phyloP scores from a whole-genome alignment of 1,140 invertebrate species.

The Tenebrio molitor region DNA sequence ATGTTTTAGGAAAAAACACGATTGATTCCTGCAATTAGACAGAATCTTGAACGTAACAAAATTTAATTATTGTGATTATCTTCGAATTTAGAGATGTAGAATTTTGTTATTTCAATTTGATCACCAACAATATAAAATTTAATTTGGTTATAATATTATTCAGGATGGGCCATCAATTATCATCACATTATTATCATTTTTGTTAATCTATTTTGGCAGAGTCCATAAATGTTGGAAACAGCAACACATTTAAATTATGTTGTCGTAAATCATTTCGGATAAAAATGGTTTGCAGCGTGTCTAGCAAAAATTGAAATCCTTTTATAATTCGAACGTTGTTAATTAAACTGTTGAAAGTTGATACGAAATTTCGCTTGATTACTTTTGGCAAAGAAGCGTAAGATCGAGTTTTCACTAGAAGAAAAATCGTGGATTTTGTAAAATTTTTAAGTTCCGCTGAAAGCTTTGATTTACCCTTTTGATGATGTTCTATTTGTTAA shows the following conservation, averaged over 20 bases:
- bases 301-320: constrained; percentile 43
- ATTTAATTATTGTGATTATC: too few species aligned
- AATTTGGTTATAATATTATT: constrained; percentile 13
- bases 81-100: too few species aligned
- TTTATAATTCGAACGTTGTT: constrained; percentile 46
- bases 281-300: constrained; percentile 44
- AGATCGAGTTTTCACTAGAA: constrained; percentile 16
- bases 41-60: too few species aligned
- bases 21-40: too few species aligned
- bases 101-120: too few species aligned
- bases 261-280: constrained; percentile 40
- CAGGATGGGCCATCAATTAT: constrained; percentile 36
- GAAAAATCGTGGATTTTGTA: constrained; percentile 10
- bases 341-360: constrained; percentile 45
- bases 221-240: constrained; percentile 46
- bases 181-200: constrained; percentile 39
- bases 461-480: neutral
- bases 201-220: constrained; percentile 33
- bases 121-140: too few species aligned
- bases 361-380: constrained; percentile 44
- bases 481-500: neutral
- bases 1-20: too few species aligned
- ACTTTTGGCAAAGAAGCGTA: constrained; percentile 43
- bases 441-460: neutral
- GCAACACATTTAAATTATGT: constrained; percentile 46